These are phyloP conservation scores for Dermatemys mawii DNA, from an alignment of 2,113 vertebrate genomes.

Conservation along the genomic window DNA sequence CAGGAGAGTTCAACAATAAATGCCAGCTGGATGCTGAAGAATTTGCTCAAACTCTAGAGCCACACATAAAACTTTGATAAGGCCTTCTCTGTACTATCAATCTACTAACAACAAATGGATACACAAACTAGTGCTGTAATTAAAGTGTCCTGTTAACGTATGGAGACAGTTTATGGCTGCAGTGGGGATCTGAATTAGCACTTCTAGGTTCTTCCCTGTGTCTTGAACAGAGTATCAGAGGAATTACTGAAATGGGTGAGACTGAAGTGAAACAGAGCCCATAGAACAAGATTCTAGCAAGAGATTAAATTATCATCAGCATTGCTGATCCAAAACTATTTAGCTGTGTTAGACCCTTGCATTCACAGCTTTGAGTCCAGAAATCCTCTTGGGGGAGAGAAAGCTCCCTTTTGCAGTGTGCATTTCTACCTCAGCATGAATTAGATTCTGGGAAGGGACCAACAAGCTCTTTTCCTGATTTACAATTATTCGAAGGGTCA, in stretches of 20 bases:
- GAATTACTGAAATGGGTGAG: not conserved
- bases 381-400: no score
- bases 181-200: not conserved
- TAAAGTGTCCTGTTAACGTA: not conserved
- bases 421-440: no score
- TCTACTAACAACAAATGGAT: not conserved
- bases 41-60: not conserved
- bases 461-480: no score
- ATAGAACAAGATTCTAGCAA: not conserved
- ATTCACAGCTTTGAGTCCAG: no score
- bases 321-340: not conserved
- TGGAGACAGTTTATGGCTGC: not conserved
- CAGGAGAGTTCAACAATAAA: not conserved
- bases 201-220: not conserved
- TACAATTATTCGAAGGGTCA: no score
- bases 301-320: not conserved
- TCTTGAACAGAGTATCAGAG: fast-evolving
- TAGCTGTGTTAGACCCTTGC: no score
- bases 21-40: not conserved
- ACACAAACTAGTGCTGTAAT: not conserved
- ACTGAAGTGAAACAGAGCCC: not conserved
- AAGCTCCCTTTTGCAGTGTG: no score
- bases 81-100: not conserved
- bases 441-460: no score
- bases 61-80: not conserved